Evolutionary conservation across 2,888 invertebrate species (phyloP), one percentile per base, ranked within the genome.

Genomic region (Palloptera scutellata): DNA sequence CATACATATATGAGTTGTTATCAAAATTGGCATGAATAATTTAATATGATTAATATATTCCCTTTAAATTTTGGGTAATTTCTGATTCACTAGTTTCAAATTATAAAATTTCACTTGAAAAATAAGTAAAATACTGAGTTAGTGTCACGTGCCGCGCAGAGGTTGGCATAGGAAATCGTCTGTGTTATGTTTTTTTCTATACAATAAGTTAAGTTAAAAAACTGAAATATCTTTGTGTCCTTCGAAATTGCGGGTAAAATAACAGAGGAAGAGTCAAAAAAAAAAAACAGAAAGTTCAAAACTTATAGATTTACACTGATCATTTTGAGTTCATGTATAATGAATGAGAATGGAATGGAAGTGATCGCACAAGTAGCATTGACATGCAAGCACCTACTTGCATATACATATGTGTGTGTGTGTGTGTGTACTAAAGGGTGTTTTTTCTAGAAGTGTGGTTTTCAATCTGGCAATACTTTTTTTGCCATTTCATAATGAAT

Each of bases 1-100:
- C 13, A 64, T 66, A 51, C n/a, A 60, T 20, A 63, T 61, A 61
- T 55, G 48, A 17, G 75, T 53, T 20, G 52, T 15, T 58, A n/a
- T 53, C 43, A 42, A 43, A 42, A n/a, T 17, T 6, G 9, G 13
- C 19, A 59, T 59, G 9, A 43, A 40, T 42, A 69, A 52, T 55
- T 11, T 20, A 45, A 66, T 40, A 30, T n/a, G 12, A 57, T 20
- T 57, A 57, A 30, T 40, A 57, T 30, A 20, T 19, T 57, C 19
- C 40, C 13, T 11, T 57, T 41, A 10, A 42, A 9, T 58, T 58
- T 58, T 8, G 30, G 30, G 30, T 30, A 30, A 30, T 30, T 30
- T 30, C 30, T 30, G 30, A 30, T 4, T 30, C 30, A 30, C 30
- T 4, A 2, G 30, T 30, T 30, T 30, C 30, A 30, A 30, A 30